phyloP scores from a whole-genome alignment of 2,797 vertebrate genomes.

The Takifugu ocellatus region DNA sequence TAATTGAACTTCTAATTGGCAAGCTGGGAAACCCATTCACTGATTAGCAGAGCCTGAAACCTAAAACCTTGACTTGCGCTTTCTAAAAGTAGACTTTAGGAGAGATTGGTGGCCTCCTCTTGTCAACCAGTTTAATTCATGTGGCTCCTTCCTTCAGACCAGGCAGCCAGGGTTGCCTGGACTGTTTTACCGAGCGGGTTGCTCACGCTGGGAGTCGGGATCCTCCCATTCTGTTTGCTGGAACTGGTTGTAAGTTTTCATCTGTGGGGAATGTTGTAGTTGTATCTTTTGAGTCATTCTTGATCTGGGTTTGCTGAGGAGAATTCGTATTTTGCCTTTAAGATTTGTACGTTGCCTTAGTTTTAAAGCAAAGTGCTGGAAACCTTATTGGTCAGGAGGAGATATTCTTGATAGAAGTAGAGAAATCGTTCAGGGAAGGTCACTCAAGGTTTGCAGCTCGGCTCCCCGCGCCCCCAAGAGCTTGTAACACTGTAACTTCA shows the following conservation, averaged over 20 bases:
- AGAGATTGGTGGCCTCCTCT: conserved; percentile 57
- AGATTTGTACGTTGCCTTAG: not conserved
- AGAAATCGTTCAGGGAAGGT: conserved; percentile 9
- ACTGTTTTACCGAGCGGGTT: conserved; percentile 35
- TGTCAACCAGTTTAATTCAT: conserved; percentile 73
- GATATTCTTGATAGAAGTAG: not conserved
- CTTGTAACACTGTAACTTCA: conserved; percentile 45
- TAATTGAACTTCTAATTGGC: conserved; percentile 63
- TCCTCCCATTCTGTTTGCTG: conserved; percentile 2
- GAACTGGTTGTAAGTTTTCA: conserved; percentile 15
- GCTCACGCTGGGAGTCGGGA: conserved; percentile 15
- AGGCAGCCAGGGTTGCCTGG: conserved; percentile 27
- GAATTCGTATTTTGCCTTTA: not conserved
- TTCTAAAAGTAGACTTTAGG: conserved; percentile 81
- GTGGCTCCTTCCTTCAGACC: conserved; percentile 48
- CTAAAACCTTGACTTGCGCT: conserved; percentile 79
- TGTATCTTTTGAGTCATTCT: conserved; percentile 1
- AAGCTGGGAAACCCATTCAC: conserved; percentile 75
- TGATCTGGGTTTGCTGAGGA: not conserved
- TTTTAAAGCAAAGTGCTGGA: conserved; percentile 8
- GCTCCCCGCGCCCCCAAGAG: conserved; percentile 16
- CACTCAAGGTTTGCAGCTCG: conserved; percentile 26
- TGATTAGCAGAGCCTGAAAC: conserved; percentile 69
- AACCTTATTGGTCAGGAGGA: not conserved
- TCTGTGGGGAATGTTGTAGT: conserved; percentile 27